Percentiles rank a stretch among this genome's conserved stretches.
Conservation (phyloP, 2,888 invertebrate genomes). For the Cetonia aurata region DNA sequence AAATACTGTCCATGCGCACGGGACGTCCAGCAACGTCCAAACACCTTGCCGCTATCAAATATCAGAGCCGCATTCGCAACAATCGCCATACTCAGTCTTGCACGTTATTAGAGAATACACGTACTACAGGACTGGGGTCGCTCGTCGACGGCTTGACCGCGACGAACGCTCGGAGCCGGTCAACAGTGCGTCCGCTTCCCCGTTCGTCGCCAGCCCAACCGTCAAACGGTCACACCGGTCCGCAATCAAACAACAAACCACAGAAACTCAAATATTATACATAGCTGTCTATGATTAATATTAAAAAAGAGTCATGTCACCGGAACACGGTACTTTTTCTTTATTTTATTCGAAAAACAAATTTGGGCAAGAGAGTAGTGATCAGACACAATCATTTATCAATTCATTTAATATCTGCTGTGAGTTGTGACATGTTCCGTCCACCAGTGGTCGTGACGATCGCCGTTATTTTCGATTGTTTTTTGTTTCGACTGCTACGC, state of each 20-base stretch:
- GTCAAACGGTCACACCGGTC: constrained; percentile 14
- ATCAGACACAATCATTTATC: constrained; percentile 13
- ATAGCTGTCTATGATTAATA: constrained; percentile 42
- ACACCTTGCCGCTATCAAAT: constrained; percentile 45
- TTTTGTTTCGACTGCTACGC: background rate
- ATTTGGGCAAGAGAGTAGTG: constrained; percentile 33
- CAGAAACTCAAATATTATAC: constrained; percentile 49
- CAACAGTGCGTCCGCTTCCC: background rate
- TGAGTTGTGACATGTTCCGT: constrained; percentile 40
- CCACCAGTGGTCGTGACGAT: constrained; percentile 27
- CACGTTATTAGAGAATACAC: constrained; percentile 42
- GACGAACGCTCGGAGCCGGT: background rate
- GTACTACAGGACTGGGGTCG: constrained; percentile 12
- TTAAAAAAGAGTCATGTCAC: constrained; percentile 34
- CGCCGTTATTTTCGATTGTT: background rate
- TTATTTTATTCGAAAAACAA: background rate
- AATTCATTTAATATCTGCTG: constrained; percentile 33
- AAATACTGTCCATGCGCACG: constrained; percentile 39
- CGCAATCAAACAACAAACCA: constrained; percentile 47
- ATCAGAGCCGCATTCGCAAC: constrained; percentile 47
- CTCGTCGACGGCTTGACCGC: background rate
- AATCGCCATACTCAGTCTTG: constrained; percentile 44
- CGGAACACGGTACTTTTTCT: constrained; percentile 37
- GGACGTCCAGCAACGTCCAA: constrained; percentile 34
- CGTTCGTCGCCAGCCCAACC: background rate